phyloP scores from a whole-genome alignment of 2,888 invertebrate genomes.

The Cynaeus angustus region DNA sequence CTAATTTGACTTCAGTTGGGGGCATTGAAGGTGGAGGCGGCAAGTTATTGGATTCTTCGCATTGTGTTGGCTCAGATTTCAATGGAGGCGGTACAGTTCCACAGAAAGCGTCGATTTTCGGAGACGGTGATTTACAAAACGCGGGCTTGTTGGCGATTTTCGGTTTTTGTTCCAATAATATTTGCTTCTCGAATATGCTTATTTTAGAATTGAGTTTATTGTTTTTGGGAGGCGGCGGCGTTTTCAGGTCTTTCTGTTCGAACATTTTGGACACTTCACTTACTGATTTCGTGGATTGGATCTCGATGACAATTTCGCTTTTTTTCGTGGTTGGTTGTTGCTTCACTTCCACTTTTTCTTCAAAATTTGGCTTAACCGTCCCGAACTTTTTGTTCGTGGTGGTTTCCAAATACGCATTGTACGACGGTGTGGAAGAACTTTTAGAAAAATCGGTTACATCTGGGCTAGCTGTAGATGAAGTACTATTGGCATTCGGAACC shows the following conservation, averaged over 20 bases:
- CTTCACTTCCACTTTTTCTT: slow-evolving; percentile 34
- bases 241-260: slow-evolving; percentile 33
- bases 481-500: slow-evolving; percentile 51
- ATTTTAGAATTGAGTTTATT: slow-evolving; percentile 30
- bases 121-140: slow-evolving; percentile 1
- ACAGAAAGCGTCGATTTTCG: slow-evolving; percentile 11
- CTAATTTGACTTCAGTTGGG: too few species aligned
- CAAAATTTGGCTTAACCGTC: slow-evolving; percentile 57
- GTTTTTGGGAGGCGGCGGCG: background rate
- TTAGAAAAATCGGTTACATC: slow-evolving; percentile 57
- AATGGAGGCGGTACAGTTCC: background rate
- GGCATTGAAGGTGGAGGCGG: too few species aligned
- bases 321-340: slow-evolving; percentile 60
- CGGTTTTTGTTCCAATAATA: slow-evolving; percentile 28
- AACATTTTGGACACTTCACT: slow-evolving; percentile 52
- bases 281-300: slow-evolving; percentile 54
- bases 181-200: slow-evolving; percentile 52
- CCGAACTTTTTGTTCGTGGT: slow-evolving; percentile 59
- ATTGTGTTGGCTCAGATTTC: too few species aligned
- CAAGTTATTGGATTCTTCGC: too few species aligned
- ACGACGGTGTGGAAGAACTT: slow-evolving; percentile 57
- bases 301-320: slow-evolving; percentile 65
- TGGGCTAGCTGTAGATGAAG: slow-evolving; percentile 56
- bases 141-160: slow-evolving; percentile 31
- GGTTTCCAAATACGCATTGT: slow-evolving; percentile 59